Percentiles rank a stretch among this genome's conserved stretches.
Conservation (phyloP, 1,140 invertebrate genomes). For the Lordiphosa collinella region DNA sequence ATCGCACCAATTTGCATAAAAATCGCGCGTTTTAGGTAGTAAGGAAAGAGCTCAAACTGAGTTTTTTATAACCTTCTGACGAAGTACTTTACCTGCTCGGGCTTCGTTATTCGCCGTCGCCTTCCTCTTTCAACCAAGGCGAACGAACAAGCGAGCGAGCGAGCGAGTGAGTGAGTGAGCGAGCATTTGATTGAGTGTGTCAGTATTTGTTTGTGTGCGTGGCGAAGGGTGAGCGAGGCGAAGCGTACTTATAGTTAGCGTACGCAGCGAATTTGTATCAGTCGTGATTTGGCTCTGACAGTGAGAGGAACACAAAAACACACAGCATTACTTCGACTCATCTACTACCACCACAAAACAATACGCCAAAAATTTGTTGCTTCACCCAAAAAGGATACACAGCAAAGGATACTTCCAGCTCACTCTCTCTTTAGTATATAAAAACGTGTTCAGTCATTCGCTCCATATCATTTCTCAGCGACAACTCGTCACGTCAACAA, state of each 20-base stretch:
- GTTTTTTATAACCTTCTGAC: conserved; percentile 29
- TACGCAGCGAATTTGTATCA: conserved; percentile 77
- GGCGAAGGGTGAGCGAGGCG: conserved; percentile 55
- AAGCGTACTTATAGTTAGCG: conserved; percentile 76
- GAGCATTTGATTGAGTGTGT: conserved; percentile 45
- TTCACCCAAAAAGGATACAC: conserved; percentile 40
- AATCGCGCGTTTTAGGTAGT: conserved; percentile 46
- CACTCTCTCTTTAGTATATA: conserved; percentile 26
- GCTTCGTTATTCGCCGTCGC: conserved; percentile 46
- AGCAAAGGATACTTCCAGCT: conserved; percentile 49
- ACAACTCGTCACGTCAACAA: conserved; percentile 57
- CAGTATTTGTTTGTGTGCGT: conserved; percentile 4
- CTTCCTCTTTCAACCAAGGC: conserved; percentile 24
- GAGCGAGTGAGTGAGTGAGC: conserved; percentile 46
- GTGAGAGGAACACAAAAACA: conserved; percentile 57
- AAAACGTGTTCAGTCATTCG: conserved; percentile 51
- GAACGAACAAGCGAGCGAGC: conserved; percentile 15
- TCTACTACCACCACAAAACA: not conserved
- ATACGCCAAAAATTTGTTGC: conserved; percentile 49
- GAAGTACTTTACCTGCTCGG: conserved; percentile 41
- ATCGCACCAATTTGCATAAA: conserved; percentile 60
- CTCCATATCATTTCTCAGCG: conserved; percentile 52
- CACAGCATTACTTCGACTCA: not conserved
- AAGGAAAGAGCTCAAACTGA: conserved; percentile 35
- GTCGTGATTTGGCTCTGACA: conserved; percentile 77